A percentile compares a stretch with the other conserved stretches of the same genome.
These are phyloP conservation scores for Pteromalus puparum DNA, from an alignment of 1,140 invertebrate species.

Conservation along the genomic window DNA sequence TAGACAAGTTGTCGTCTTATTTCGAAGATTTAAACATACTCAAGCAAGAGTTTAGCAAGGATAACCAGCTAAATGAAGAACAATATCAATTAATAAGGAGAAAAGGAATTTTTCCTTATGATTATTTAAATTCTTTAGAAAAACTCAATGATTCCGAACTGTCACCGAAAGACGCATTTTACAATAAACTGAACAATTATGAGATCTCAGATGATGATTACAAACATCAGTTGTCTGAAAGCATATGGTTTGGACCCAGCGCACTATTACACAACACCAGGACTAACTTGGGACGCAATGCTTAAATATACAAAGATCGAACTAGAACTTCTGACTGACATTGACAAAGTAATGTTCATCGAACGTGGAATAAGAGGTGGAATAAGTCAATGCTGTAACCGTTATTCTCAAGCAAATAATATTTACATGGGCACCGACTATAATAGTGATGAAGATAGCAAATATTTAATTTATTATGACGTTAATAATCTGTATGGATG, in stretches of 20 bases:
- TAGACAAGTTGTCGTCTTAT: background rate
- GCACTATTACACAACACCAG: background rate
- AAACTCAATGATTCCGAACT: background rate
- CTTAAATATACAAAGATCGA: no score
- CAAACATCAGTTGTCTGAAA: slow-evolving; percentile 34
- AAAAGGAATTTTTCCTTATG: slow-evolving; percentile 48
- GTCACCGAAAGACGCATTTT: no score
- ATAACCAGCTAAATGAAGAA: slow-evolving; percentile 49
- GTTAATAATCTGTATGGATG: no score
- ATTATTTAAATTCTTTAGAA: slow-evolving; percentile 57
- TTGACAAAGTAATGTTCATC: no score
- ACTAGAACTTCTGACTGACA: no score
- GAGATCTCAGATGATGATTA: slow-evolving; percentile 59
- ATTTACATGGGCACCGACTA: background rate
- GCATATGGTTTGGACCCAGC: no score
- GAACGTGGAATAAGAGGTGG: no score
- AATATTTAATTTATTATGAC: no score
- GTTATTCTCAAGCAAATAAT: background rate
- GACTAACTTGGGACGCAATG: background rate
- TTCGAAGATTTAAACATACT: slow-evolving; percentile 56
- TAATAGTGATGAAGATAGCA: no score
- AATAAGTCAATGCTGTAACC: background rate
- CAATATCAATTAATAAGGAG: slow-evolving; percentile 63
- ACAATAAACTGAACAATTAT: no score
- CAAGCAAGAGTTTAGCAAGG: no score